These are phyloP conservation scores for Fulica atra DNA, from an alignment of 2,113 vertebrate species.

Conservation along the genomic window DNA sequence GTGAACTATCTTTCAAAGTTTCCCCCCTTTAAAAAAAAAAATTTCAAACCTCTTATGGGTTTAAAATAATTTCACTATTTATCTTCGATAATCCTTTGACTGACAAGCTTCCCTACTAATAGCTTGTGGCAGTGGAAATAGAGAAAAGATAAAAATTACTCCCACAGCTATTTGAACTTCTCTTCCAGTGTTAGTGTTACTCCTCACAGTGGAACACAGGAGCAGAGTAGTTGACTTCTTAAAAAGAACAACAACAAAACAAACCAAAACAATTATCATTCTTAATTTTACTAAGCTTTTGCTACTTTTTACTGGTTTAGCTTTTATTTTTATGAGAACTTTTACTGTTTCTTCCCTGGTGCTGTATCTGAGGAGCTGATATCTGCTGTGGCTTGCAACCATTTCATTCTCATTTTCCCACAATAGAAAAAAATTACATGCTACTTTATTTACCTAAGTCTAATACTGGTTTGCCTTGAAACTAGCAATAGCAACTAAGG, in stretches of 20 bases:
- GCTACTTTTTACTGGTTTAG: not conserved
- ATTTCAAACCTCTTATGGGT: not conserved
- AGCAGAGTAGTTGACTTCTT: not conserved
- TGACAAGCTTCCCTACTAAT: not conserved
- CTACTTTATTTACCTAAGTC: not conserved
- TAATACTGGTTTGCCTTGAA: not conserved
- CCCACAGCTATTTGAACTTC: not conserved
- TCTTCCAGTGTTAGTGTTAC: not conserved
- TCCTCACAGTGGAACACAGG: not conserved
- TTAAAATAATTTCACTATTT: not conserved
- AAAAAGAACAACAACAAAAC: not conserved
- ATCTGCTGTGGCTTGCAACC: not conserved
- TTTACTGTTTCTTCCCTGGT: not conserved
- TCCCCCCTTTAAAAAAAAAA: not conserved
- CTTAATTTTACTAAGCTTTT: not conserved
- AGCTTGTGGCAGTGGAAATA: not conserved
- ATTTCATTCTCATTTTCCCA: not conserved
- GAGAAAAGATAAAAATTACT: not conserved
- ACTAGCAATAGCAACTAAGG: not conserved
- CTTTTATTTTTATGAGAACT: not conserved
- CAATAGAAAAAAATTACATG: not conserved
- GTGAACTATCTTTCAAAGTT: not conserved
- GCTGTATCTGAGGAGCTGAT: not conserved
- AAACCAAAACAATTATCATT: not conserved
- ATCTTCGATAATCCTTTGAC: not conserved